A percentile compares a stretch with the other conserved stretches of the same genome.
phyloP scores from a whole-genome alignment of 1,140 invertebrate genomes.

The Dufourea novaeangliae region DNA sequence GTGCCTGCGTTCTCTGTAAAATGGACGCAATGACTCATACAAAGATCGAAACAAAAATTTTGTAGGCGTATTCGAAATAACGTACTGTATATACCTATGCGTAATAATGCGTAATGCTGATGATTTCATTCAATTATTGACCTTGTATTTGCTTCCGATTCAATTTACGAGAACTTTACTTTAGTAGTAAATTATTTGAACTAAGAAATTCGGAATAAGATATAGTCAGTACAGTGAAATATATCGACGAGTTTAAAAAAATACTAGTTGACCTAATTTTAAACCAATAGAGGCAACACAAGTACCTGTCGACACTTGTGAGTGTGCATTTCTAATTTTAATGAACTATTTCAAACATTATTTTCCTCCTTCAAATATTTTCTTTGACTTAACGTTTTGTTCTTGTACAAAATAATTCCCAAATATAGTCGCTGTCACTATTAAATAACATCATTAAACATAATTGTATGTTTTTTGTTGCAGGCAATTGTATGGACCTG shows the following conservation, averaged over 20 bases:
- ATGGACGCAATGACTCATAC: not conserved
- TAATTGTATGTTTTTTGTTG: constrained; percentile 46
- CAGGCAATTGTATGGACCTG: constrained; percentile 77
- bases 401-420: not conserved
- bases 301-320: not conserved
- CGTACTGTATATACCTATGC: too few relatives aligned
- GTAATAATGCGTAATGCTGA: not conserved
- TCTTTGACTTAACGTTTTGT: too few relatives aligned
- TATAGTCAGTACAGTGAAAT: not conserved
- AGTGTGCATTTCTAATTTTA: not conserved
- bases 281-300: not conserved
- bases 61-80: not conserved
- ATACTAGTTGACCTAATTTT: constrained; percentile 22
- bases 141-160: not conserved
- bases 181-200: too few relatives aligned
- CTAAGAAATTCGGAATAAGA: too few relatives aligned
- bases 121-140: not conserved
- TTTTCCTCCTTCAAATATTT: too few relatives aligned
- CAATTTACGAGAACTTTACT: too few relatives aligned
- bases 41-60: not conserved
- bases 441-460: not conserved
- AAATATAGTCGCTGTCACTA: not conserved
- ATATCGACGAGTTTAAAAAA: not conserved
- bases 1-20: too few relatives aligned
- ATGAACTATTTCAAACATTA: not conserved